phyloP scores from a whole-genome alignment of 2,888 invertebrate genomes.

The Drosophila conformis region DNA sequence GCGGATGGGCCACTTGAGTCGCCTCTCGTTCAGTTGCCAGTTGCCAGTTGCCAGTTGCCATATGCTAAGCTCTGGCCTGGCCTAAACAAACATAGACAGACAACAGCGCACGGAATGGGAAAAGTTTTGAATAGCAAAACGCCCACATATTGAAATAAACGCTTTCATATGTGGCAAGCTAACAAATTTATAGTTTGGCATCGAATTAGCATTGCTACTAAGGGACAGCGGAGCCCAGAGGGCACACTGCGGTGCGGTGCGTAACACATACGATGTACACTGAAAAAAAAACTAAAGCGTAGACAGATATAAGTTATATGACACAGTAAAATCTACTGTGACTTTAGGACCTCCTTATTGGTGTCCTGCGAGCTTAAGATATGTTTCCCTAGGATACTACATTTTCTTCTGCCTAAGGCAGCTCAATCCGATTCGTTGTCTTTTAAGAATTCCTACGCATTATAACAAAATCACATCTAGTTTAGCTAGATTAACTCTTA shows the following conservation, averaged over 20 bases:
- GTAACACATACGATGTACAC: conserved; percentile 6
- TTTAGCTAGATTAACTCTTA: background rate
- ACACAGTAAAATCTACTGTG: background rate
- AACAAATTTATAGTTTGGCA: conserved; percentile 79
- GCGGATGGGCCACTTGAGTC: conserved; percentile 40
- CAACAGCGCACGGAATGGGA: conserved; percentile 31
- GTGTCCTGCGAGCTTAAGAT: background rate
- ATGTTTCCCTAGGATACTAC: background rate
- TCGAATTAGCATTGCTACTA: conserved; percentile 64
- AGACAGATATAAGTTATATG: background rate
- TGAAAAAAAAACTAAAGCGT: background rate
- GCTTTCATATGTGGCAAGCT: conserved; percentile 77
- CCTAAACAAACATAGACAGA: conserved; percentile 68
- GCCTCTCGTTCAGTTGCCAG: conserved; percentile 27
- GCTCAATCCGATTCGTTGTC: background rate
- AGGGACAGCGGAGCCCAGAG: conserved; percentile 2
- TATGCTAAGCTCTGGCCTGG: conserved; percentile 72
- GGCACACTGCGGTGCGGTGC: background rate
- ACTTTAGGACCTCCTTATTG: background rate
- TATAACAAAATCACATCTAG: background rate
- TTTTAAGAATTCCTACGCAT: background rate
- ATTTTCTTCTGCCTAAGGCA: background rate
- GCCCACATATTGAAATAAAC: conserved; percentile 80
- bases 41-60: conserved; percentile 51
- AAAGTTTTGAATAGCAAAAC: conserved; percentile 74